Percentiles rank a stretch among this genome's conserved stretches.
phyloP scores from a whole-genome alignment of 1,140 invertebrate species.

The Scylla paramamosain region DNA sequence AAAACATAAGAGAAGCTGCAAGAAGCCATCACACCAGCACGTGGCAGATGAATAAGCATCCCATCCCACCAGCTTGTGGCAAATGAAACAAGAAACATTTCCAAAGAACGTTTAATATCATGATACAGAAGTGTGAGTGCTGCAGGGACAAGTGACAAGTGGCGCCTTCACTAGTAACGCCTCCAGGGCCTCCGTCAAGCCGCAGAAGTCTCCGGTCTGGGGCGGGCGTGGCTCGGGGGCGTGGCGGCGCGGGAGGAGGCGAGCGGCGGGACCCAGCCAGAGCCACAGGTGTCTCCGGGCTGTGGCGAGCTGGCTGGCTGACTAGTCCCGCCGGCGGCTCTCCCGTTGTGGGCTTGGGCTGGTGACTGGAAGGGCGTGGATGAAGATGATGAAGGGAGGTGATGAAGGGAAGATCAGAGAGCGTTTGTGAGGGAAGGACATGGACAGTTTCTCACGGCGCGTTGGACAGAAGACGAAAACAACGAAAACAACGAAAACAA shows the following conservation, averaged over 20 bases:
- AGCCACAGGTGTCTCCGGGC: not conserved
- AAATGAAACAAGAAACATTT: no score
- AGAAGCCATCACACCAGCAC: no score
- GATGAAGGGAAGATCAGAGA: not conserved
- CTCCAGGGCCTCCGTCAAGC: not conserved
- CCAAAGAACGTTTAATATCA: no score
- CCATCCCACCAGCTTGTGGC: no score
- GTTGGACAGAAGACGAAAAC: no score
- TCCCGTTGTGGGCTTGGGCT: not conserved
- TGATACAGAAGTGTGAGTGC: no score
- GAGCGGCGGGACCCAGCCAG: not conserved
- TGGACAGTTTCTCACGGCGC: not conserved
- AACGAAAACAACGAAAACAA: not conserved
- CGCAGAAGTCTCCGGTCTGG: slow-evolving; percentile 49
- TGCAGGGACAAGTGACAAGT: no score
- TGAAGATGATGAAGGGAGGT: not conserved
- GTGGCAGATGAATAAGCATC: no score
- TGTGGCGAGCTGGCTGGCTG: not conserved
- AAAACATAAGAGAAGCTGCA: no score
- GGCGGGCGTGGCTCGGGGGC: slow-evolving; percentile 12
- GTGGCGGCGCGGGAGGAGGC: not conserved
- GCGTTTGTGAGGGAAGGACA: not conserved
- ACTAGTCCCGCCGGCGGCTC: not conserved
- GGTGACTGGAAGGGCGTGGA: not conserved
- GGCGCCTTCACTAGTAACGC: no score